Percentiles rank a stretch among this genome's conserved stretches.
These are phyloP conservation scores for Hirudinaria manillensis DNA, from an alignment of 2,888 invertebrate species.

Conservation along the genomic window DNA sequence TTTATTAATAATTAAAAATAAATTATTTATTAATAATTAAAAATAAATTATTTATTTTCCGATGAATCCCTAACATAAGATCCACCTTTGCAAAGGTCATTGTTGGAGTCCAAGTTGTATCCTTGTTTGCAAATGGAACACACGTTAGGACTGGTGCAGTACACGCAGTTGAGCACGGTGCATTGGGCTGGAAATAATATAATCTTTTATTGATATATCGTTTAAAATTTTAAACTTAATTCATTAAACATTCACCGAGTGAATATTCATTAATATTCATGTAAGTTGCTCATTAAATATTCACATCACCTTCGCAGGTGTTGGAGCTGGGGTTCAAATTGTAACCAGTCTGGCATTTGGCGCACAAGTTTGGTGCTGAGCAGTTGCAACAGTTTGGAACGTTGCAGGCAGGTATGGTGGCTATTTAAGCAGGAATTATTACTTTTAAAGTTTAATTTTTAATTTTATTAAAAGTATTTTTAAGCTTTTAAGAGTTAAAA, in stretches of 20 bases:
- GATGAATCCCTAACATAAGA: too few relatives aligned
- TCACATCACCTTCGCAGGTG: background rate
- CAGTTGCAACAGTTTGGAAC: slow-evolving; percentile 19
- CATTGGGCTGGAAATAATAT: slow-evolving; percentile 13
- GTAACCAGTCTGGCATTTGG: background rate
- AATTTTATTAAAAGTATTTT: too few relatives aligned
- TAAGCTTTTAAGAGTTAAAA: too few relatives aligned
- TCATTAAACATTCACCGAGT: too few relatives aligned
- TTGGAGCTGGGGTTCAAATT: background rate
- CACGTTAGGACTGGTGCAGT: slow-evolving; percentile 7
- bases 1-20: too few relatives aligned
- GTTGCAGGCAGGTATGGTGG: background rate
- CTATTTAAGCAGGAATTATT: background rate
- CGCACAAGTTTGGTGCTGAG: background rate
- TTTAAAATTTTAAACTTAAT: too few relatives aligned
- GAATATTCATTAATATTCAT: background rate
- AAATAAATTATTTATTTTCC: too few relatives aligned
- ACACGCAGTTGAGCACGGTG: slow-evolving; percentile 14
- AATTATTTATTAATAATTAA: too few relatives aligned
- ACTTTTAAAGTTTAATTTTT: too few relatives aligned
- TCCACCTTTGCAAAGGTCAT: slow-evolving; percentile 4
- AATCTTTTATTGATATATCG: background rate
- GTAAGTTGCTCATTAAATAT: background rate
- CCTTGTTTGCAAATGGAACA: slow-evolving; percentile 12
- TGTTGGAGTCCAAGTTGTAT: background rate